Base-by-base conservation (phyloP, 2,797 vertebrate genomes). In the Melopsittacus undulatus region DNA sequence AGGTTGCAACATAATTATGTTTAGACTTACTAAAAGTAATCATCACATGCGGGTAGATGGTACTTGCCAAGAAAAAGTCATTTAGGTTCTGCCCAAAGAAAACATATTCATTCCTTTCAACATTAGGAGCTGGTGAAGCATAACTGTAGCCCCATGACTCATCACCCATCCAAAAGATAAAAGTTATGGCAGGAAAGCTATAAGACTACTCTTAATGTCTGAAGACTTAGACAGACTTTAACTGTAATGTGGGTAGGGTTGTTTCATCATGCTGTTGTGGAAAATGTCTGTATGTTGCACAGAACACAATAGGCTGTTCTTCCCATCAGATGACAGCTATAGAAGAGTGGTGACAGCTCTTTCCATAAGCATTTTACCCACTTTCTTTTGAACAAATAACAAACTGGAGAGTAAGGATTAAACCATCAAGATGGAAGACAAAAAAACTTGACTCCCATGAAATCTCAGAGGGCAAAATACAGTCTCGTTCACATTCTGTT, bases 21-120 rank as follows among this genome's bases (percentile, higher is more conserved):
- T 94, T 72, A 87, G 48, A 95, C 32, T 92, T 77, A 92, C 69
- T 78, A 74, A 94, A 92, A 87, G 62, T 75, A 93, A 92, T 86
- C 62, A 96, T 73, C 81, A 67, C 46, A 89, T 92, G 81, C 1
- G 36, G 68, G 63, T 91, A 46, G 75, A 77, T 45, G 69, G 64
- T 48, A 94, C 89, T 83, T 75, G 59, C 89, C 90, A 96, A 77
- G 67, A 83, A 90, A 95, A 96, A 91, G n/a, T 18, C 69, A 90
- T 90, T 95, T 80, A 72, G 38, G 32, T 78, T 90, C 73, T 94
- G 61, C 34, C 64, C 46, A 80, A 93, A 95, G 78, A 89, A 94
- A 96, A 93, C 42, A 75, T 5, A 36, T 10, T 67, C 7, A 59
- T 72, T 76, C 40, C 36, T 69, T 90, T 80, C 78, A 87, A 67